Percentiles rank a stretch among this genome's conserved stretches.
phyloP scores from a whole-genome alignment of 2,888 invertebrate species.

The Ophonus ardosiacus region DNA sequence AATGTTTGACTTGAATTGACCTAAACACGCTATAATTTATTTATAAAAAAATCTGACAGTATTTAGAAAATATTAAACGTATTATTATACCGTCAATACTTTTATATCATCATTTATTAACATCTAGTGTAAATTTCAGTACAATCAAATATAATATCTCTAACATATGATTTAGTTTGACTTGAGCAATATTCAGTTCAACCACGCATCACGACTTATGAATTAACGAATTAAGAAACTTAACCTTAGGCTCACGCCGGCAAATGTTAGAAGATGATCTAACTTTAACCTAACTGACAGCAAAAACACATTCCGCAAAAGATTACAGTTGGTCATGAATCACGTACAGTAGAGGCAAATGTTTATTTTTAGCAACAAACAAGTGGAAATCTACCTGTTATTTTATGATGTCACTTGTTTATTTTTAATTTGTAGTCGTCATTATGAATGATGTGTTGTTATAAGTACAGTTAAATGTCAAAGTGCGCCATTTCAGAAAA shows the following conservation, averaged over 20 bases:
- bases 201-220: constrained; percentile 12
- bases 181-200: constrained; percentile 13
- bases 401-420: constrained; percentile 22
- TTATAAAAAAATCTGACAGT: not conserved
- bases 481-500: not conserved
- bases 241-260: not conserved
- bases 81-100: not conserved
- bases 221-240: constrained; percentile 23
- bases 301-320: not conserved
- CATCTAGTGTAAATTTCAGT: not conserved
- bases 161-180: constrained; percentile 12
- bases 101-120: not conserved
- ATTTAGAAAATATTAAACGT: not conserved
- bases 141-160: not conserved
- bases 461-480: constrained; percentile 9
- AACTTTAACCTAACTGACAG: not conserved
- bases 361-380: constrained; percentile 13
- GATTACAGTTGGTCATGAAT: not conserved
- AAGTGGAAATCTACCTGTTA: not conserved
- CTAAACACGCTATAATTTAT: not conserved
- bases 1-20: not conserved
- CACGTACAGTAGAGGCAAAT: constrained; percentile 2
- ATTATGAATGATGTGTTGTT: constrained; percentile 6
- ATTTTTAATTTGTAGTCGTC: constrained; percentile 4
- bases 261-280: constrained; percentile 4